Evolutionary conservation across 2,797 vertebrate species (phyloP).

Genomic region (Catostomus latipinnis): DNA sequence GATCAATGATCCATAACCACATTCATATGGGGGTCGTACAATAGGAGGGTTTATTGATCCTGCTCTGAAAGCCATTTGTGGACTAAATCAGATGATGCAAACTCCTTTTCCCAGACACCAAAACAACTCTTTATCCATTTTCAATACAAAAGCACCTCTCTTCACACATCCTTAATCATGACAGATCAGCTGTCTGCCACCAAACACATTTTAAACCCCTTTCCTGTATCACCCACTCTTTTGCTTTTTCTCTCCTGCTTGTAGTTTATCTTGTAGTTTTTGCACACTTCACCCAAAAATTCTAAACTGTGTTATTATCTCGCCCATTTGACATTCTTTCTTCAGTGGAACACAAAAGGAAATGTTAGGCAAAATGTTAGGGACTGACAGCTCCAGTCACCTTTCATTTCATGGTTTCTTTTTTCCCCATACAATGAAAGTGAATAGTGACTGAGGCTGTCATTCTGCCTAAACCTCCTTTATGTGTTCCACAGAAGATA

Average conservation of each 20-base stretch:
- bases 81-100: conserved; percentile 41
- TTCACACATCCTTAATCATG: conserved; percentile 27
- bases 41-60: conserved; percentile 54
- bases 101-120: conserved; percentile 4
- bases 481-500: too few species aligned
- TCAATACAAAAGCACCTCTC: conserved; percentile 20
- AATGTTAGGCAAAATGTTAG: too few species aligned
- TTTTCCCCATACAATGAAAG: too few species aligned
- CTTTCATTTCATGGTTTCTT: too few species aligned
- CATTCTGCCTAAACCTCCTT: too few species aligned
- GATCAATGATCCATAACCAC: conserved; percentile 58
- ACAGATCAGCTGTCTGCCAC: conserved; percentile 5
- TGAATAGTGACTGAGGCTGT: too few species aligned
- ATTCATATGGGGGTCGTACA: conserved; percentile 39
- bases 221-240: conserved; percentile 35
- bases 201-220: conserved; percentile 8
- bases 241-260: conserved; percentile 1
- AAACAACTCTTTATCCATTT: conserved; percentile 24
- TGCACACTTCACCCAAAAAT: too few species aligned
- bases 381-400: too few species aligned
- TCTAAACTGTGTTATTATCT: too few species aligned
- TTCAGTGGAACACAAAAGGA: too few species aligned
- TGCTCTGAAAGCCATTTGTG: conserved; percentile 48
- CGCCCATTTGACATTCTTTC: too few species aligned
- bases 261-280: too few species aligned